Evolutionary conservation across 2,797 vertebrate species (phyloP), one percentile per base, ranked within the genome.

Genomic region (Nothura maculosa): DNA sequence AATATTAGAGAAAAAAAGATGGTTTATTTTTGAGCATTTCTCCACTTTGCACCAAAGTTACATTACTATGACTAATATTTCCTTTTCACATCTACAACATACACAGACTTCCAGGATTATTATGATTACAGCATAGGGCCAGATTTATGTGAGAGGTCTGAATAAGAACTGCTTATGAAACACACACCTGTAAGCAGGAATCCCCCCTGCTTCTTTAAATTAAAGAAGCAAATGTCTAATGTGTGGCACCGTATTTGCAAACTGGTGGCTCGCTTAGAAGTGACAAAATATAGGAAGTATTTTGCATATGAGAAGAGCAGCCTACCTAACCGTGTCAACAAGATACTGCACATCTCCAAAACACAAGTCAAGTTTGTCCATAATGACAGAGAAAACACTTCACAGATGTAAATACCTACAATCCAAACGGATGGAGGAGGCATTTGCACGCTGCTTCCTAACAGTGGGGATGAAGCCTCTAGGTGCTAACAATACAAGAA

Each of bases 401-500:
- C 73, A 69, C 18, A 86, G 68, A 82, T 40, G 64, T 70, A 90
- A 92, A 89, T 80, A 82, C 12, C 64, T 50, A 89, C 45, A 77
- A 72, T 40, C 48, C 72, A 82, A 91, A 92, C 36, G 30, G 8
- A 80, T 21, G 70, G 72, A 92, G 79, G 75, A 90, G 77, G 55
- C 32, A 47, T 17, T 36, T 38, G 73, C 60, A 28, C 60, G 92
- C 30, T 3, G 5, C 66, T 85, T 81, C 43, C 36, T 36, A 70
- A 27, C 47, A 90, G 86, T 87, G 61, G 50, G 57, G 83, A 87
- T 70, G 85, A 93, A 93, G 77, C 87, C 89, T 94, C 91, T 94
- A 96, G 89, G 95, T 96, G 94, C 43, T 95, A 92, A 96, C 92
- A 95, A 95, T 95, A 85, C 81, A 93, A 93, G 75, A 93, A 85